Base-by-base conservation (phyloP, 2,113 vertebrate species). In the Silurus asotus region DNA sequence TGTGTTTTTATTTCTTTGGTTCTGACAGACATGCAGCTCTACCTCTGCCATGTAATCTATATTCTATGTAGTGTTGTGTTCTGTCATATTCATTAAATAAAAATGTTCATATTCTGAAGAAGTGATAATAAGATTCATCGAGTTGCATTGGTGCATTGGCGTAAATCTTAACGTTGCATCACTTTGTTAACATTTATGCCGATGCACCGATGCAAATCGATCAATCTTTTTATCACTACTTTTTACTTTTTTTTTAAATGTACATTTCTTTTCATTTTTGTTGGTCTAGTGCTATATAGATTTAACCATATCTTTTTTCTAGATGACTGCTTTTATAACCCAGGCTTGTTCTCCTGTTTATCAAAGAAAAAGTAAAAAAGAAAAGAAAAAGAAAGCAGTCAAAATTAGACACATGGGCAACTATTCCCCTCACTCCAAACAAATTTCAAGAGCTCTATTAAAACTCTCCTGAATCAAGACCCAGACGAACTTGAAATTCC, bases 331-430 rank as follows among this genome's bases (percentile, higher is more conserved):
- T 10, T 8, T 19, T 51, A 20, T 37, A 61, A 5, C 45, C 55
- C 15, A 59, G 15, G 4, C 25, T 69, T 70, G 28, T 56, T 15
- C 25, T 56, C 25, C 14, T 80, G 19, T 80, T 48, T 28, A 28
- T 82, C 48, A 20, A 70, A 51, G 17, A 45, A 56, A 45, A 69
- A 14, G 2, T 72, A 70, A 83, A 83, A n/a, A 37, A 37, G 28
- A 56, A 45, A 69, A 14, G 1, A 83, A 70, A 83, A 83, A 83
- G 53, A 83, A 28, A 28, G 51, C 49, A 55, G 64, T 55, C 65
- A 45, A 45, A 70, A 56, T 83, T 56, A 61, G 56, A 80, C 28
- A 61, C 8, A 48, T 61, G 77, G 58, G 17, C 56, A 48, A 48
- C 70, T 56, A 58, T 80, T 79, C 55, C 77, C 28, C 45, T 20